Evolutionary conservation across 2,888 invertebrate species (phyloP).

Genomic region (Lasioglossum oenotherae): DNA sequence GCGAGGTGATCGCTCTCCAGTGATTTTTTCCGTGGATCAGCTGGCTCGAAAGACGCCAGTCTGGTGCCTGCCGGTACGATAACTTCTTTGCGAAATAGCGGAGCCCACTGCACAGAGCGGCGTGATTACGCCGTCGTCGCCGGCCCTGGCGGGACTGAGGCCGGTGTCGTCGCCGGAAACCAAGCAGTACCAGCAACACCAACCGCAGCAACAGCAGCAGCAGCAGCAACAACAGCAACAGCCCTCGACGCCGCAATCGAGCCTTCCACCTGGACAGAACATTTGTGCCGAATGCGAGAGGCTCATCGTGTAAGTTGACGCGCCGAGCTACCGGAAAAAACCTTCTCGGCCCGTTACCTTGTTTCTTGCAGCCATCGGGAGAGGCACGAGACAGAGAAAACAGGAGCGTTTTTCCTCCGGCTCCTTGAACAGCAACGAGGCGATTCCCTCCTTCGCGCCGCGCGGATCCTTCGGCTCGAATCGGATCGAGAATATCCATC

Average conservation of each 20-base stretch:
- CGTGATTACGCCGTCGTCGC: constrained; percentile 84
- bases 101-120: constrained; percentile 83
- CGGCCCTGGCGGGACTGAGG: constrained; percentile 86
- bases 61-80: constrained; percentile 67
- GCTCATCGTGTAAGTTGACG: constrained; percentile 96
- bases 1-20: constrained; percentile 46
- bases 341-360: constrained; percentile 25
- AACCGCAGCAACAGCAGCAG: background rate
- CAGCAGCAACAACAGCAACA: constrained; percentile 70
- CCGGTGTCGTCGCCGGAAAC: constrained; percentile 91
- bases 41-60: constrained; percentile 27
- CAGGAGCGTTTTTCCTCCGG: constrained; percentile 13
- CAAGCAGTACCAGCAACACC: constrained; percentile 76
- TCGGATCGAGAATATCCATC: background rate
- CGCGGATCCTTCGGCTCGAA: constrained; percentile 5
- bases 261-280: constrained; percentile 94
- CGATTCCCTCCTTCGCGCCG: background rate
- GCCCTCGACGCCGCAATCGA: constrained; percentile 86
- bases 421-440: constrained; percentile 7
- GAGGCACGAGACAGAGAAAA: constrained; percentile 42
- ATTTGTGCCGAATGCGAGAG: constrained; percentile 99
- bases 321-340: constrained; percentile 15
- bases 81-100: constrained; percentile 80
- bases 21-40: constrained; percentile 43
- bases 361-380: constrained; percentile 62